Evolutionary conservation across 2,888 invertebrate genomes (phyloP), one percentile per base, ranked within the genome.

Genomic region (Ophioninae sp.): DNA sequence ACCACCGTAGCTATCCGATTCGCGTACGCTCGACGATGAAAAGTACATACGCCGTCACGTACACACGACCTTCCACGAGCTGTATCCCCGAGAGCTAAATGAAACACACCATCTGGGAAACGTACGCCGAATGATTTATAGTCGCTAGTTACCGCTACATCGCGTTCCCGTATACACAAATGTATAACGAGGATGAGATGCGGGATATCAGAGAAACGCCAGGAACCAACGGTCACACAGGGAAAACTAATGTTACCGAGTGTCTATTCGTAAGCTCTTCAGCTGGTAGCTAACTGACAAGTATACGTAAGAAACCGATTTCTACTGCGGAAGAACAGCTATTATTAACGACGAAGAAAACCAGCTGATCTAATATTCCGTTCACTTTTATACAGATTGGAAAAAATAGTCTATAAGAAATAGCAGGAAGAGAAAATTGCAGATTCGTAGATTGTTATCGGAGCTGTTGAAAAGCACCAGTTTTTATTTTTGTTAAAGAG

Each of bases 91-190:
- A 39, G 75, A 79, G 79, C 76, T 76, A 76, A 84, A 79, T 84
- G 81, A 79, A 67, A 61, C 68, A 72, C 68, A 75, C 73, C 81
- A 79, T 72, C 81, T 81, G 81, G 75, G 63, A 76, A 84, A 79
- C 71, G 79, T 79, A 63, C 58, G 9, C 22, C 39, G 75, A 71
- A 76, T 84, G 79, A 84, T 84, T 84, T 81, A 84, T 75, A 67
- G 72, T 58, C 68, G 51, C 44, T 68, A 58, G 56, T 74, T 56
- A 39, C 61, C 44, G 20, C 58, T 61, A 51, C 51, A 51, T 51
- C 51, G n/a, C 41, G 41, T 7, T 63, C 7, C 17, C 65, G 61
- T 72, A 63, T 20, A 56, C 56, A 51, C 39, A 63, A 22, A 64
- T 58, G 56, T 78, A 74, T 78, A 78, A 81, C 75, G 56, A 81